Evolutionary conservation across 2,888 invertebrate species (phyloP).

Genomic region (Periphyllus acericola): DNA sequence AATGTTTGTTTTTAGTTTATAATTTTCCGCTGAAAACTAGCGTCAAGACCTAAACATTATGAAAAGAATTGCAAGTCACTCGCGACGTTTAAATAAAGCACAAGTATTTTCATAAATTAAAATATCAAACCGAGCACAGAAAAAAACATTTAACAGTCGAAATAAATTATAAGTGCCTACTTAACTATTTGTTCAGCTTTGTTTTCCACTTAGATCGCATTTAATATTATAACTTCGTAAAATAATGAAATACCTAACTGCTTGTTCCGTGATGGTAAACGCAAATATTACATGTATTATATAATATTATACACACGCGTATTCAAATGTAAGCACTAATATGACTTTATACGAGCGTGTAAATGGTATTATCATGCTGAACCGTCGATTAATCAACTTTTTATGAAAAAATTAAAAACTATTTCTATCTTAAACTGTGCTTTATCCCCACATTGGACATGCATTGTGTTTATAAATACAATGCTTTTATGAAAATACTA

Average conservation of each 20-base stretch:
- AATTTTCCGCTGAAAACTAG: not conserved
- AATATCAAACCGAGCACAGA: not conserved
- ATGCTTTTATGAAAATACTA: not conserved
- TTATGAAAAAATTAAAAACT: not conserved
- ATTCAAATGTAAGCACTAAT: too few species aligned
- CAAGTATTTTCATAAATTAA: not conserved
- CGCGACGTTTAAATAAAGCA: too few species aligned
- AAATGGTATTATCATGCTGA: too few species aligned
- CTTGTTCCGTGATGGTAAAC: not conserved
- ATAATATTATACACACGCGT: too few species aligned
- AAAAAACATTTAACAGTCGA: not conserved
- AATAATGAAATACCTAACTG: not conserved
- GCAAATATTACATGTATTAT: too few species aligned
- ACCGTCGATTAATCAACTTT: too few species aligned
- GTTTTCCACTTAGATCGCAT: not conserved
- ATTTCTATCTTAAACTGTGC: not conserved
- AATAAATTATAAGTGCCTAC: not conserved
- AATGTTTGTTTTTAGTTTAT: not conserved
- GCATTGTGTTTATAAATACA: not conserved
- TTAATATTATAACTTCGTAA: not conserved
- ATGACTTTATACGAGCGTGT: too few species aligned
- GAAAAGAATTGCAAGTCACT: not conserved
- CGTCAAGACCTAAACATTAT: not conserved
- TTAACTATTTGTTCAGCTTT: not conserved
- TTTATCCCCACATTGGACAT: not conserved